A percentile compares a stretch with the other conserved stretches of the same genome.
Evolutionary conservation across 2,113 vertebrate species (phyloP).

Genomic region (Oncorhynchus kisutch): DNA sequence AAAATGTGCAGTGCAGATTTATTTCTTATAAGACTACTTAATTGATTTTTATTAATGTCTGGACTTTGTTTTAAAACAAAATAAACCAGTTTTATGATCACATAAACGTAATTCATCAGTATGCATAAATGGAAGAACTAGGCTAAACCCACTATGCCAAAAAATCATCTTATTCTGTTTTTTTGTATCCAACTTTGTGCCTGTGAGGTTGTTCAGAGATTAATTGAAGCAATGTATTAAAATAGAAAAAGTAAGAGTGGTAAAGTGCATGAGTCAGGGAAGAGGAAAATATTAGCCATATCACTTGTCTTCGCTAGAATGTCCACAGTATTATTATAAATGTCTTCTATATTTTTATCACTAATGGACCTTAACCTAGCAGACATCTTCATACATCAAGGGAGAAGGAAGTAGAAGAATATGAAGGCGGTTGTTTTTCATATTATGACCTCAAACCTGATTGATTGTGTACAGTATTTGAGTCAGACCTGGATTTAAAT

Average conservation of each 20-base stretch:
- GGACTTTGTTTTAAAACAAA: conserved; percentile 54
- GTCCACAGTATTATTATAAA: conserved; percentile 37
- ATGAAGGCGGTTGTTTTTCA: conserved; percentile 29
- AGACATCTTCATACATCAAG: conserved; percentile 43
- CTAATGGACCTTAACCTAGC: conserved; percentile 44
- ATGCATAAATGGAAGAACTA: not conserved
- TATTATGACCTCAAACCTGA: conserved; percentile 21
- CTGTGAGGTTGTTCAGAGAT: conserved; percentile 9
- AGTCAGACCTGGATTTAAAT: not conserved
- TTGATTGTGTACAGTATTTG: conserved; percentile 7
- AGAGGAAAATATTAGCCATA: conserved; percentile 24
- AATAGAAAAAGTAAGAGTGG: conserved; percentile 13
- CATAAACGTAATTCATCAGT: not conserved
- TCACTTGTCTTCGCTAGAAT: conserved; percentile 32
- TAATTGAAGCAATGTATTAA: conserved; percentile 10
- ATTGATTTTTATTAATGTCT: conserved; percentile 64
- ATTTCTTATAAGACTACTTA: conserved; percentile 15
- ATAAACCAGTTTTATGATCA: conserved; percentile 38
- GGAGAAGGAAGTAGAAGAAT: conserved; percentile 22
- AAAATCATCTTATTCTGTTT: not conserved
- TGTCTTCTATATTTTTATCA: conserved; percentile 37
- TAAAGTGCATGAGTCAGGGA: conserved; percentile 13
- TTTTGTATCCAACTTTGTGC: conserved; percentile 17
- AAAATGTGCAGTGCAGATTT: conserved; percentile 37
- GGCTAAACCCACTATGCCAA: too few relatives aligned